phyloP scores from a whole-genome alignment of 2,113 vertebrate genomes.

The Microcebus ravelobensis region DNA sequence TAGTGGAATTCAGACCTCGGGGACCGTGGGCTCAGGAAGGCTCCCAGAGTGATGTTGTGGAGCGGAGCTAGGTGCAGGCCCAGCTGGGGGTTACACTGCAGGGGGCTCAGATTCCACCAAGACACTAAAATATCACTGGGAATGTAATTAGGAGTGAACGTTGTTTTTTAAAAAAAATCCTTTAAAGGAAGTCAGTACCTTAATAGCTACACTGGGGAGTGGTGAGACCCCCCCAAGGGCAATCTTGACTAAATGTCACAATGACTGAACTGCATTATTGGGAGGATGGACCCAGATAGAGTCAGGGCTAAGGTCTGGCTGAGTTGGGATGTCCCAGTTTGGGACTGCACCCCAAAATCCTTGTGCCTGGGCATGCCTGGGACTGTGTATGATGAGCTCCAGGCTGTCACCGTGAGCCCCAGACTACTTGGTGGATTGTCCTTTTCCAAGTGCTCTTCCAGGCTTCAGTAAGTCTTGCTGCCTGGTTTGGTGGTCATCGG shows the following conservation, averaged over 20 bases:
- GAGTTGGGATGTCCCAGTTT: too few relatives aligned
- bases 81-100: not conserved
- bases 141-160: not conserved
- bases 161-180: not conserved
- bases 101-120: not conserved
- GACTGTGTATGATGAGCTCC: not conserved
- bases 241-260: too few relatives aligned
- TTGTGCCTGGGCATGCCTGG: too few relatives aligned
- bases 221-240: not conserved
- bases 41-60: too few relatives aligned
- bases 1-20: not conserved
- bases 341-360: too few relatives aligned
- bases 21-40: too few relatives aligned
- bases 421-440: too few relatives aligned
- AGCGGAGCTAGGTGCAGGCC: not conserved
- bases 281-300: not conserved
- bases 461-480: not conserved
- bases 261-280: not conserved
- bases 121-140: not conserved
- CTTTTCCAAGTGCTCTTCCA: not conserved
- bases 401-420: too few relatives aligned
- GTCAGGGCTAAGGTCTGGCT: not conserved
- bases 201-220: not conserved
- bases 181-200: not conserved
- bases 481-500: not conserved